Evolutionary conservation across 2,888 invertebrate genomes (phyloP).

Genomic region (Torymus texanus): DNA sequence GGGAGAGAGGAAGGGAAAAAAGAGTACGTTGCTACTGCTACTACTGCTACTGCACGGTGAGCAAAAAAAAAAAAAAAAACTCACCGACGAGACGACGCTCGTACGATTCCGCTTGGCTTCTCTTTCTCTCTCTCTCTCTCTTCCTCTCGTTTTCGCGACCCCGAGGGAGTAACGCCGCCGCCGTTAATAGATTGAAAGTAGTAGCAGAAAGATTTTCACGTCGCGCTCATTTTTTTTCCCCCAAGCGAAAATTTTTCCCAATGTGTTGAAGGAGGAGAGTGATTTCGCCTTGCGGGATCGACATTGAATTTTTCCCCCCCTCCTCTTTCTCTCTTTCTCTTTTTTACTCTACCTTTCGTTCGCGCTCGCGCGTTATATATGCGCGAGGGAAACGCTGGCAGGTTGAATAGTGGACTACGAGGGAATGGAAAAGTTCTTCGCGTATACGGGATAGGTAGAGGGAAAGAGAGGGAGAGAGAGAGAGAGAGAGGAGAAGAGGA

Average conservation of each 20-base stretch:
- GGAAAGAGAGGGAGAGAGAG: background rate
- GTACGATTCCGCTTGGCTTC: constrained; percentile 44
- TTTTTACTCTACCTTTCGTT: background rate
- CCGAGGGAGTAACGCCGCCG: constrained; percentile 21
- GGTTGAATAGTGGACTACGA: constrained; percentile 42
- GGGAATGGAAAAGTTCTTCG: constrained; percentile 37
- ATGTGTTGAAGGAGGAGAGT: constrained; percentile 19
- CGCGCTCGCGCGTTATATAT: background rate
- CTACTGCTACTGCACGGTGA: background rate
- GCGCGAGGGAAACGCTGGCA: background rate
- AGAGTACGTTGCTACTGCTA: too few species aligned
- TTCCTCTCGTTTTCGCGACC: constrained; percentile 17
- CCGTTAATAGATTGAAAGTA: constrained; percentile 55
- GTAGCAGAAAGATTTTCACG: constrained; percentile 50
- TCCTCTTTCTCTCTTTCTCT: constrained; percentile 3
- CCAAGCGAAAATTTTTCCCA: too few species aligned
- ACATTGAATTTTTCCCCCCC: constrained; percentile 32
- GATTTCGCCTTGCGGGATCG: constrained; percentile 30
- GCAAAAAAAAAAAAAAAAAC: constrained; percentile 37
- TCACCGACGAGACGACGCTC: constrained; percentile 5
- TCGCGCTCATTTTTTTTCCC: constrained; percentile 15
- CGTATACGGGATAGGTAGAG: background rate
- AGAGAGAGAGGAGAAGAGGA: background rate
- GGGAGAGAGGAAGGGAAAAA: background rate
- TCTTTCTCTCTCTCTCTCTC: constrained; percentile 3